Evolutionary conservation across 2,888 invertebrate genomes (phyloP), one percentile per base, ranked within the genome.

Genomic region (Nephrotoma flavescens): DNA sequence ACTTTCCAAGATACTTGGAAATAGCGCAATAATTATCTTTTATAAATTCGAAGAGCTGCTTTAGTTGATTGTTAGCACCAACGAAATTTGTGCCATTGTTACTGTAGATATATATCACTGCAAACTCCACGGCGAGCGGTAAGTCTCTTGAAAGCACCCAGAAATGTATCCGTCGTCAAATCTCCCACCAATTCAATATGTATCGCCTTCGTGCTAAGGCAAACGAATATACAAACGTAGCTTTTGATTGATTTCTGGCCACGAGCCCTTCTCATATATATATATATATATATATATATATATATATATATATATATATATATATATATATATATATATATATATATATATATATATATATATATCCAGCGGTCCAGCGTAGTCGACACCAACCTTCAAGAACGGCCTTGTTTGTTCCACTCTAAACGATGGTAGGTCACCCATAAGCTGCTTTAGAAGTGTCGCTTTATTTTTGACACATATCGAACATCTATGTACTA

Each of bases 221-320:
- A 90, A 2, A 90, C 88, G 87, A 89, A 89, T n/a, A 89, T 9
- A 41, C 88, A 87, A n/a, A 90, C 87, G 87, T 89, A 89, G 6
- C 88, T 88, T 86, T 90, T 89, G 1, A 47, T 86, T 0, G 87
- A 87, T 83, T 87, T 87, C 0, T 87, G 86, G 41, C 89, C 88
- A n/a, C 89, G 45, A 7, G 85, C 87, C 86, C 86, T 87, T n/a
- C 31, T 42, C 6, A 47, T 47, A 83, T 88, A 88, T n/a, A n/a
- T n/a, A n/a, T n/a, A n/a, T n/a, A n/a, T n/a, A n/a, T n/a, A n/a
- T n/a, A n/a, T n/a, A n/a, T n/a, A n/a, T n/a, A n/a, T n/a, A n/a
- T n/a, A n/a, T n/a, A n/a, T n/a, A n/a, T n/a, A n/a, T n/a, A n/a
- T n/a, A n/a, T n/a, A n/a, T n/a, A n/a, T n/a, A n/a, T n/a, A n/a